phyloP scores from a whole-genome alignment of 2,113 vertebrate species.

The Phalacrocorax pelagicus region DNA sequence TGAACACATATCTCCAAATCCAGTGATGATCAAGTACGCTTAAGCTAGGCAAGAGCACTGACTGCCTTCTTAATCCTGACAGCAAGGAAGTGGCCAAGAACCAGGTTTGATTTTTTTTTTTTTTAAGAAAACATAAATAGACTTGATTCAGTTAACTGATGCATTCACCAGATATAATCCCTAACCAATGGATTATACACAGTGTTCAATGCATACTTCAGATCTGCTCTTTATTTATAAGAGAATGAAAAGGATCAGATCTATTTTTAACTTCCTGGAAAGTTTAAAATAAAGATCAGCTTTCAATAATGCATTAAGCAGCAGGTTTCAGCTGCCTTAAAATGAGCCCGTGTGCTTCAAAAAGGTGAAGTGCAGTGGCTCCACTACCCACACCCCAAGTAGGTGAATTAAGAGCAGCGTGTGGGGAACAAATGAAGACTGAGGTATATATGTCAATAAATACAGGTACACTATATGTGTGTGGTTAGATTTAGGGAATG shows the following conservation, averaged over 20 bases:
- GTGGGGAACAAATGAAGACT: background rate
- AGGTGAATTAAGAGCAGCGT: background rate
- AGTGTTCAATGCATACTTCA: slow-evolving; percentile 14
- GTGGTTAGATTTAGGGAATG: background rate
- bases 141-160: background rate
- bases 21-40: background rate
- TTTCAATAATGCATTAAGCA: slow-evolving; percentile 50
- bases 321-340: background rate
- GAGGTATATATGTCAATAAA: background rate
- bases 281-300: slow-evolving; percentile 44
- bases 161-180: slow-evolving; percentile 30
- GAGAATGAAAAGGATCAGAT: slow-evolving; percentile 40
- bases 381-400: background rate
- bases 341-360: background rate
- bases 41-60: background rate
- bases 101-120: background rate
- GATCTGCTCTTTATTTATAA: slow-evolving; percentile 35
- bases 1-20: background rate
- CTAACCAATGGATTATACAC: slow-evolving; percentile 50
- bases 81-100: background rate
- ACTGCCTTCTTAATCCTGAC: background rate
- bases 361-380: background rate
- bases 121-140: background rate
- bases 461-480: rapidly evolving
- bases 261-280: slow-evolving; percentile 67